phyloP scores from a whole-genome alignment of 1,140 invertebrate genomes.

The Drosophila serrata region DNA sequence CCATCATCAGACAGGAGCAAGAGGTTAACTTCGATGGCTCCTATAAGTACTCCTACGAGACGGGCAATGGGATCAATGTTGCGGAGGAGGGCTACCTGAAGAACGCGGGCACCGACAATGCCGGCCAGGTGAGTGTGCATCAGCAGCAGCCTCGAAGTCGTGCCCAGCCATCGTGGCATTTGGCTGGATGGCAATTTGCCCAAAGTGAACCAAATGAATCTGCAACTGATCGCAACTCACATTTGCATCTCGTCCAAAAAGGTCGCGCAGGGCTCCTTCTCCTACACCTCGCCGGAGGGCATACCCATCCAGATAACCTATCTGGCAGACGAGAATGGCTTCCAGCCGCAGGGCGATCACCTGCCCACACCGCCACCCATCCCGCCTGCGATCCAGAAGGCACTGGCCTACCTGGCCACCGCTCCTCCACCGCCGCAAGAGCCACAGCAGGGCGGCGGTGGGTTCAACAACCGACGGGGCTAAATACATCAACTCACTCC shows the following conservation, averaged over 20 bases:
- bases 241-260: slow-evolving; percentile 42
- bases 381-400: slow-evolving; percentile 88
- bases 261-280: slow-evolving; percentile 89
- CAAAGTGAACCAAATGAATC: slow-evolving; percentile 14
- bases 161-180: slow-evolving; percentile 55
- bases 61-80: slow-evolving; percentile 89
- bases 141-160: slow-evolving; percentile 11
- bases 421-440: slow-evolving; percentile 85
- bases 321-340: slow-evolving; percentile 92
- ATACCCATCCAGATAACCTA: slow-evolving; percentile 89
- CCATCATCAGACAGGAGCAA: slow-evolving; percentile 88
- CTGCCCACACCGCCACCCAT: slow-evolving; percentile 90
- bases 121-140: slow-evolving; percentile 84
- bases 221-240: slow-evolving; percentile 23
- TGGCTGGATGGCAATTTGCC: slow-evolving; percentile 19
- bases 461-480: slow-evolving; percentile 55
- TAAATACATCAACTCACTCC: slow-evolving; percentile 15
- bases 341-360: slow-evolving; percentile 88
- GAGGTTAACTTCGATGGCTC: slow-evolving; percentile 89
- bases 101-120: slow-evolving; percentile 88
- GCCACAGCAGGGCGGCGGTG: slow-evolving; percentile 37
- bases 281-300: slow-evolving; percentile 92
- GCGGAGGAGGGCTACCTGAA: slow-evolving; percentile 90
- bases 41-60: slow-evolving; percentile 88
- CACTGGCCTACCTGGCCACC: slow-evolving; percentile 88